Percentiles rank a stretch among this genome's conserved stretches.
Evolutionary conservation across 1,140 invertebrate species (phyloP).

Genomic region (Solenopsis invicta): DNA sequence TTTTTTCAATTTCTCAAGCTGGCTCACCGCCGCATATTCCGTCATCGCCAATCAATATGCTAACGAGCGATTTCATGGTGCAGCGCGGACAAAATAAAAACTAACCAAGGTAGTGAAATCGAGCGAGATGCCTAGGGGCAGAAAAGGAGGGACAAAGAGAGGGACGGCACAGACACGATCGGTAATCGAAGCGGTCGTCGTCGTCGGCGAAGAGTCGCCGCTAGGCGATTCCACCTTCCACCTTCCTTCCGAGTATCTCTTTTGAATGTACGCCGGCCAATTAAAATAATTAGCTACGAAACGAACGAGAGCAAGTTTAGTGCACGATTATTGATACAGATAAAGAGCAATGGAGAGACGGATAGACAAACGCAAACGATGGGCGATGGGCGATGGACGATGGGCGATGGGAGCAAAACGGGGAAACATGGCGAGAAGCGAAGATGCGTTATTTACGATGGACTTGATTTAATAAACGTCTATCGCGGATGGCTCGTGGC

Average conservation of each 20-base stretch:
- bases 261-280: slow-evolving; percentile 80
- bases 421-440: slow-evolving; percentile 39
- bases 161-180: slow-evolving; percentile 55
- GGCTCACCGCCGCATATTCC: slow-evolving; percentile 77
- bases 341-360: slow-evolving; percentile 65
- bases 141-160: slow-evolving; percentile 19
- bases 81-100: slow-evolving; percentile 51
- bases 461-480: slow-evolving; percentile 71
- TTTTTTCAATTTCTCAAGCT: slow-evolving; percentile 78
- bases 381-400: slow-evolving; percentile 6
- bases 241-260: slow-evolving; percentile 71
- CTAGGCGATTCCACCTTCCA: slow-evolving; percentile 63
- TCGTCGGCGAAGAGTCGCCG: slow-evolving; percentile 62
- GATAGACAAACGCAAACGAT: slow-evolving; percentile 20
- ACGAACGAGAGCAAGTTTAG: slow-evolving; percentile 73
- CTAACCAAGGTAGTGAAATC: slow-evolving; percentile 9
- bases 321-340: slow-evolving; percentile 76
- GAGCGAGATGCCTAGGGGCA: slow-evolving; percentile 31
- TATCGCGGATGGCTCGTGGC: slow-evolving; percentile 26
- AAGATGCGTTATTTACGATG: slow-evolving; percentile 66
- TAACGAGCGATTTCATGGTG: slow-evolving; percentile 83
- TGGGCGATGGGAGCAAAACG: slow-evolving; percentile 16
- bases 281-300: slow-evolving; percentile 81
- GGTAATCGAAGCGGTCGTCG: slow-evolving; percentile 72
- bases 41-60: slow-evolving; percentile 87